Conservation (phyloP, 2,888 invertebrate species). For the Tetheella fluctuosa region DNA sequence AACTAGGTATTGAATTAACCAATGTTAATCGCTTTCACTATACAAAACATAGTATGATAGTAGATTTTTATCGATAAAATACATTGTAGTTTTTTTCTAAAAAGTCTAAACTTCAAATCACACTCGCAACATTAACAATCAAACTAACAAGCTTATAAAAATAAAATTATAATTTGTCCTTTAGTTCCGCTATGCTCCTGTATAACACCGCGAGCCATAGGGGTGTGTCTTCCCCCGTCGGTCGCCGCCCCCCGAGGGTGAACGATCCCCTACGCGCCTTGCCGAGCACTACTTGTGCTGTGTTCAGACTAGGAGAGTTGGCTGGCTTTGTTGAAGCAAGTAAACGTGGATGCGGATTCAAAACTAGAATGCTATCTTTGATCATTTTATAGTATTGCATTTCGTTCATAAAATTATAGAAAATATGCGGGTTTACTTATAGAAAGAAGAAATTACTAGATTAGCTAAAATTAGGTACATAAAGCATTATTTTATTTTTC, state of each 20-base stretch:
- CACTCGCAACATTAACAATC: background rate
- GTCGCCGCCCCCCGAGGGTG: conserved; percentile 62
- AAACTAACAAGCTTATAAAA: conserved; percentile 12
- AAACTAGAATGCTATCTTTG: conserved; percentile 3
- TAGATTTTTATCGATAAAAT: too few species aligned
- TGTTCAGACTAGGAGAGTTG: conserved; percentile 41
- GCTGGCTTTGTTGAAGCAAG: background rate
- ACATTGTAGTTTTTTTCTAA: too few species aligned
- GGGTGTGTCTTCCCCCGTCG: conserved; percentile 75
- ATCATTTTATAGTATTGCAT: too few species aligned
- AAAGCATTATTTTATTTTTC: too few species aligned
- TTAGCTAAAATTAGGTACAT: too few species aligned
- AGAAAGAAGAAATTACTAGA: too few species aligned
- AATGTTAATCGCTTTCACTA: too few species aligned
- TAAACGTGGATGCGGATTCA: background rate
- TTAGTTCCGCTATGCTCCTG: conserved; percentile 33
- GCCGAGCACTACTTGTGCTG: conserved; percentile 49
- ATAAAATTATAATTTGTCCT: conserved; percentile 12
- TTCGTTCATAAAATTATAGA: too few species aligned
- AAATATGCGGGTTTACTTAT: too few species aligned
- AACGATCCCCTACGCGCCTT: conserved; percentile 57
- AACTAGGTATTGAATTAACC: too few species aligned
- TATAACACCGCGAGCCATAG: conserved; percentile 59
- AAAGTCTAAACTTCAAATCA: background rate
- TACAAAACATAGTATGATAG: too few species aligned